Base-by-base conservation (phyloP, 1,140 invertebrate species). In the Heliconius hewitsoni region DNA sequence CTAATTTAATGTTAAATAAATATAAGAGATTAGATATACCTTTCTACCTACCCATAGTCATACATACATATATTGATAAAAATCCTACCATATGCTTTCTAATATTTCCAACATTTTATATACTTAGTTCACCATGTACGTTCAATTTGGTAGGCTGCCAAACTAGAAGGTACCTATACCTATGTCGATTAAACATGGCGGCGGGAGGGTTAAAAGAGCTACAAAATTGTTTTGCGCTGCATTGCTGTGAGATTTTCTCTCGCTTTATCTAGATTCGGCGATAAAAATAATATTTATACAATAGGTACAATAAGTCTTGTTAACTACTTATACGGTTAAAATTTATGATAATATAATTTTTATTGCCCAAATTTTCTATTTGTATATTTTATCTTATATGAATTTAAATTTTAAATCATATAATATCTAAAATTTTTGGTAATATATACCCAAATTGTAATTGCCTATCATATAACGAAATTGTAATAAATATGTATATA, bases 101-200 rank as follows among this genome's bases (percentile, higher is more conserved):
- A 60, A 23, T 19, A 60, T 60, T 60, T 60, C n/a, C 60, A 66
- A 18, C 23, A 30, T 66, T 66, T 30, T 27, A 16, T 30, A 30
- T 5, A 66, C 11, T 66, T 30, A 66, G 60, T 66, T 66, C 23
- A 27, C 16, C 73, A 76, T 70, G 39, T 55, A 19, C 71, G 79
- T 50, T 80, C 79, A 66, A 80, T 76, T 80, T 80, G 79, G 79
- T 71, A 76, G 55, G 30, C 39, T 80, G 79, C 79, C 79, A 80
- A 76, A 80, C 74, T 76, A 70, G 73, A 66, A 66, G 74, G 57
- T 80, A 23, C 23, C 23, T 23, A 66, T 66, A 66, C 27, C 46
- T 80, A 72, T 76, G 78, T 72, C 74, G 50, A 76, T 76, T 76
- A 66, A 80, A 80, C 70, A 75, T 66, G 70, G 71, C 74, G 71